Evolutionary conservation across 2,113 vertebrate species (phyloP).

Genomic region (Notiomystis cincta): DNA sequence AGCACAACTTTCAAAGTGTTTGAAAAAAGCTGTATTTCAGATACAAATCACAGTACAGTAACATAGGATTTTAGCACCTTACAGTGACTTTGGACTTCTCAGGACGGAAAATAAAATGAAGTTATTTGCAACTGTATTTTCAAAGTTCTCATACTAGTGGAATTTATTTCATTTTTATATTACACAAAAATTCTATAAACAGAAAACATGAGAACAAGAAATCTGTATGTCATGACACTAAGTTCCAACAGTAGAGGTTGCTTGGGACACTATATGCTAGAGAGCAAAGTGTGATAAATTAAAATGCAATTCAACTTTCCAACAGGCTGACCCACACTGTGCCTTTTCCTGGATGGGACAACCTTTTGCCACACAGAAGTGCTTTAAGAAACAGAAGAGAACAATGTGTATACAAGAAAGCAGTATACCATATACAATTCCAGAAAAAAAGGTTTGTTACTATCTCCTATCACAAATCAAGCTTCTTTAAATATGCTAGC

Average conservation of each 20-base stretch:
- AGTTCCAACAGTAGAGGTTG: neutral
- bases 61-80: neutral
- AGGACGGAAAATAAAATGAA: neutral
- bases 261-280: neutral
- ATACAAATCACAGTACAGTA: neutral
- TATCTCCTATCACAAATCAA: neutral
- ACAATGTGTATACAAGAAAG: neutral
- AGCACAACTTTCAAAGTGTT: neutral
- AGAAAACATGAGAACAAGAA: neutral
- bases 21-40: neutral
- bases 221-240: neutral
- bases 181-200: neutral
- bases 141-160: neutral
- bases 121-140: neutral
- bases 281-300: neutral
- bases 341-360: neutral
- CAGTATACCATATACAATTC: neutral
- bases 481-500: neutral
- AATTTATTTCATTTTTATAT: neutral
- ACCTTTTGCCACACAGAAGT: neutral
- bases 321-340: neutral
- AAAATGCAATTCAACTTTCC: neutral
- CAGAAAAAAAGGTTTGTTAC: neutral
- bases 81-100: neutral
- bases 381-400: neutral